A percentile compares a stretch with the other conserved stretches of the same genome.
Conservation (phyloP, 1,140 invertebrate species). For the Diploscapter pachys region DNA sequence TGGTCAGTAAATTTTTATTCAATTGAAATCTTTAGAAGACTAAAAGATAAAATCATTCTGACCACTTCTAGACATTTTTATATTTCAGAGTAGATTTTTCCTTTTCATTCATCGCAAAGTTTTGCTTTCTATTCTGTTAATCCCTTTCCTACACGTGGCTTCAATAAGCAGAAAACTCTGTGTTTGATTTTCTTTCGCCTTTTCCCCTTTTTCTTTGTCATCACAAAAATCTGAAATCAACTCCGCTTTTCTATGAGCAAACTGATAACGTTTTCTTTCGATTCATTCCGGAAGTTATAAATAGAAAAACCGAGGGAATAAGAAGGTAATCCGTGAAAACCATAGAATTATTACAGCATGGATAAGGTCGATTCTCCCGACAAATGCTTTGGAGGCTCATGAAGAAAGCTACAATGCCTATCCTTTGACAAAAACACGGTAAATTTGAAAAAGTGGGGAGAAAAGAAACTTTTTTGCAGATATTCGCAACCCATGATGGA, state of each 20-base stretch:
- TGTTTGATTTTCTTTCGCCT: not conserved
- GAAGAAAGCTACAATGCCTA: slow-evolving; percentile 99
- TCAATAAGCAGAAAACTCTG: not conserved
- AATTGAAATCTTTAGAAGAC: slow-evolving; percentile 1
- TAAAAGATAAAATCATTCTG: too few relatives aligned
- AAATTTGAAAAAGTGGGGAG: not conserved
- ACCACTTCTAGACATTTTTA: too few relatives aligned
- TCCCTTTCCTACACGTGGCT: too few relatives aligned
- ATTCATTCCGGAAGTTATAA: too few relatives aligned
- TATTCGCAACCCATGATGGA: slow-evolving; percentile 95
- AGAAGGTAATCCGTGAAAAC: too few relatives aligned
- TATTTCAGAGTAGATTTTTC: too few relatives aligned
- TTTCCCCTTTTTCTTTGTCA: not conserved
- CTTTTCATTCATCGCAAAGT: too few relatives aligned
- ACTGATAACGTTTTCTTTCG: too few relatives aligned
- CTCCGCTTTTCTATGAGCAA: not conserved
- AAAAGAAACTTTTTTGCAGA: slow-evolving; percentile 6
- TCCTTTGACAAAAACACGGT: slow-evolving; percentile 95
- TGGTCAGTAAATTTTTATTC: slow-evolving; percentile 65
- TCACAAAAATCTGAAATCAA: not conserved
- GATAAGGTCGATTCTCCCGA: slow-evolving; percentile 88
- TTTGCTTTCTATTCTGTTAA: too few relatives aligned
- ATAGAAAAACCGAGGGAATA: too few relatives aligned
- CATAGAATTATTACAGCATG: slow-evolving; percentile 66
- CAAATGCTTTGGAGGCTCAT: slow-evolving; percentile 89